Evolutionary conservation across 1,140 invertebrate species (phyloP).

Genomic region (Acyrthosiphon pisum): DNA sequence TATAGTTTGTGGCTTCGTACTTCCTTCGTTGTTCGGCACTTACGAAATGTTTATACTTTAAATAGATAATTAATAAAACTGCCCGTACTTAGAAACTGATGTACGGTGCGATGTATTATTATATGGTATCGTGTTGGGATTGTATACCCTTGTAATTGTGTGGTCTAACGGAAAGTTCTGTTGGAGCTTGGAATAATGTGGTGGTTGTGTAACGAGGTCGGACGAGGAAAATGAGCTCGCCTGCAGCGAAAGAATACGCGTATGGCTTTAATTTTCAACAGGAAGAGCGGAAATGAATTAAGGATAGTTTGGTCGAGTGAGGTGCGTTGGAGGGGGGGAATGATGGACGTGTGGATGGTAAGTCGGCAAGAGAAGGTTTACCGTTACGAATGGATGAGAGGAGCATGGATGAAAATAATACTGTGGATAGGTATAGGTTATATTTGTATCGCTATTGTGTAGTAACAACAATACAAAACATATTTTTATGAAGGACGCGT

Average conservation of each 20-base stretch:
- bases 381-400: neutral
- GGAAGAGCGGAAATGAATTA: neutral
- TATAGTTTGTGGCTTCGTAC: neutral
- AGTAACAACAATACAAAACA: neutral
- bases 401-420: neutral
- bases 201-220: constrained; percentile 22
- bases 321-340: neutral
- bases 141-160: constrained; percentile 31
- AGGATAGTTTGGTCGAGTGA: neutral
- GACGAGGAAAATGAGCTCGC: neutral
- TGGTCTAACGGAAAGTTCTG: neutral
- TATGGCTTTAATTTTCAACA: neutral
- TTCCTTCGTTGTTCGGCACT: neutral
- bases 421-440: neutral
- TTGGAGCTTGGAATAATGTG: neutral
- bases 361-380: neutral
- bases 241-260: neutral
- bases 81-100: neutral
- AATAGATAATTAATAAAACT: constrained; percentile 32
- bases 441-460: neutral
- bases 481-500: too few relatives aligned
- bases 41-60: neutral
- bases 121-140: neutral
- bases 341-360: neutral
- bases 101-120: neutral